phyloP scores from a whole-genome alignment of 2,797 vertebrate species.

The Phrynocephalus forsythii region DNA sequence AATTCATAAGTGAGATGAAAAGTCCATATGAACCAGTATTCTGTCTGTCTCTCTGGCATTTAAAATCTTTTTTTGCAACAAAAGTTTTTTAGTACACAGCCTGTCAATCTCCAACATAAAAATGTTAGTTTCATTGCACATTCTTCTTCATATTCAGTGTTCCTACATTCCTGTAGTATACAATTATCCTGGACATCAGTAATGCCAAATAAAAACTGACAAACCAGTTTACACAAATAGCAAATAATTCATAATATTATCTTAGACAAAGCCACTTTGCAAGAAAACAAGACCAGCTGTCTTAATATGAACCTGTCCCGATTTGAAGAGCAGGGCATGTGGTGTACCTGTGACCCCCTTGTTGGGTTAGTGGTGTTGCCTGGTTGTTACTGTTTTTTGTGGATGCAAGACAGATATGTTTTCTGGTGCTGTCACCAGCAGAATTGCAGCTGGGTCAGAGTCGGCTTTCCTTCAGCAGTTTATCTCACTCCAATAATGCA shows the following conservation, averaged over 20 bases:
- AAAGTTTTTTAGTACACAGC: conserved; percentile 65
- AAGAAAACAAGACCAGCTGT: too few species aligned
- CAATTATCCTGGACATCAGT: neutral
- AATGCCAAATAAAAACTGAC: neutral
- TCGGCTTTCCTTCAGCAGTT: too few species aligned
- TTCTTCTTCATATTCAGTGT: neutral
- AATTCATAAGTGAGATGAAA: conserved; percentile 74
- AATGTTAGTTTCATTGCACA: conserved; percentile 39
- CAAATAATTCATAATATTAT: neutral
- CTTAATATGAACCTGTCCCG: too few species aligned
- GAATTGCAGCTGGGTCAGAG: too few species aligned
- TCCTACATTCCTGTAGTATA: neutral
- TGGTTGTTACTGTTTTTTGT: too few species aligned
- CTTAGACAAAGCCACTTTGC: too few species aligned
- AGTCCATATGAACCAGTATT: conserved; percentile 75
- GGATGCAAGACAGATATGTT: too few species aligned
- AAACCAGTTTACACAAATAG: neutral
- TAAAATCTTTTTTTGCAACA: conserved; percentile 76
- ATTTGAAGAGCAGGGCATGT: too few species aligned
- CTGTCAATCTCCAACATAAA: conserved; percentile 57
- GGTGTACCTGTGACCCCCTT: too few species aligned
- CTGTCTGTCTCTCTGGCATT: conserved; percentile 68
- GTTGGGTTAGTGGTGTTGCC: too few species aligned
- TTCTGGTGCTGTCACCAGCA: too few species aligned
- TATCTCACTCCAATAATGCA: too few species aligned